Base-by-base conservation (phyloP, 2,888 invertebrate species). In the Tenthredo livida region DNA sequence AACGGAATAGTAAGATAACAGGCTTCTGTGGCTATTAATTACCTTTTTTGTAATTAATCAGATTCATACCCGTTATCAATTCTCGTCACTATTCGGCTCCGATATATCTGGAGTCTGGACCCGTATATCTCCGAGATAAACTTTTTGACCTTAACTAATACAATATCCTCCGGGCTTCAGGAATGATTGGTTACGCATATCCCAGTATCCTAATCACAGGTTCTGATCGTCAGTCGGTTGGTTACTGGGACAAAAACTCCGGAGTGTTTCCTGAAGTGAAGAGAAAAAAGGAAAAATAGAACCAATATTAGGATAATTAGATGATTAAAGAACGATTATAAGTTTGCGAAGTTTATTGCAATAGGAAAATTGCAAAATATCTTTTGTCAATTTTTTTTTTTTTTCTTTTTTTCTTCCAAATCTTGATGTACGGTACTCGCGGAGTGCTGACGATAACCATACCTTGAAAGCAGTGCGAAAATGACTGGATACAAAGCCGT, bases 401-500 rank as follows among this genome's bases (percentile, higher is more conserved):
- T 33, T 4, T 33, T 15, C 2, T 33, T 33, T 33, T 33, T 70
- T 70, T 0, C 0, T 7, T 70, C 6, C 37, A 37, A 70, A 70
- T 70, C n/a, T 7, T 3, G 9, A 75, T 21, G n/a, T 25, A 61
- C 61, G 61, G 21, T 21, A 61, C 61, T 25, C 25, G 29, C 7
- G 50, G 29, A 77, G 10, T 12, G n/a, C 12, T 17, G n/a, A 33
- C n/a, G 33, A 61, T 29, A 61, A 61, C 40, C 17, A 40, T 80
- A 80, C 61, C 61, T 80, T 80, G 25, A 89, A 61, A 40, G 87
- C 85, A 82, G 82, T 75, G 50, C 86, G 89, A 85, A 90, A 87
- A 58, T 86, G 85, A 6, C 58, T 85, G 2, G 88, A 89, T 10
- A 87, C 85, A n/a, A 65, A 43, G 78, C 90, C 86, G 85, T 88